Percentiles rank a stretch among this genome's conserved stretches.
These are phyloP conservation scores for Abscondita cerata DNA, from an alignment of 2,888 invertebrate species.

Conservation along the genomic window DNA sequence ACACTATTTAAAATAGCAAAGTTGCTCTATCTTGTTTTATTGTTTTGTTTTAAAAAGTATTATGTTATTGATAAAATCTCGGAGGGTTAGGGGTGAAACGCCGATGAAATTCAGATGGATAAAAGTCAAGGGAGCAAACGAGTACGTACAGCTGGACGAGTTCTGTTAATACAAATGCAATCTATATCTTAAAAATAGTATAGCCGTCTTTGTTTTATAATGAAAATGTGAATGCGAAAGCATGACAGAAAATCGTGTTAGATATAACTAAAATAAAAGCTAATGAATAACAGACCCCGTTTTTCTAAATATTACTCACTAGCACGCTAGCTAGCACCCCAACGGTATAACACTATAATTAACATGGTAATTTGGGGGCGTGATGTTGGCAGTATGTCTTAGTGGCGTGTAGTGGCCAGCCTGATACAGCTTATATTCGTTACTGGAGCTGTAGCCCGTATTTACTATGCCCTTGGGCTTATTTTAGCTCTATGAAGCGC, in stretches of 20 bases:
- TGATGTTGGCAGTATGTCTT: conserved; percentile 58
- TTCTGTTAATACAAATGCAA: no score
- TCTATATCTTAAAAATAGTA: no score
- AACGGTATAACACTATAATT: conserved; percentile 56
- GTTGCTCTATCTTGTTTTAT: no score
- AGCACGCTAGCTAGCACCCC: conserved; percentile 54
- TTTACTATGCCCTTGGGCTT: conserved; percentile 45
- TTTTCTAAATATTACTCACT: conserved; percentile 51
- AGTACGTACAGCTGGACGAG: no score
- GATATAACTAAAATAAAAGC: conserved; percentile 43
- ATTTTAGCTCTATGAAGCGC: conserved; percentile 46
- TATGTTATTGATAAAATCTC: no score
- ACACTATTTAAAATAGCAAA: no score
- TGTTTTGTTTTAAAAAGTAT: no score
- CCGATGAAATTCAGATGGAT: no score
- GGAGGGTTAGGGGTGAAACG: no score
- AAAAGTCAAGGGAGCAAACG: no score
- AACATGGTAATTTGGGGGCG: conserved; percentile 61
- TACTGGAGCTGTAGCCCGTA: conserved; percentile 36
- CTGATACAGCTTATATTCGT: conserved; percentile 44
- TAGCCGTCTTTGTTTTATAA: conserved; percentile 9
- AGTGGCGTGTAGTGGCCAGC: conserved; percentile 60
- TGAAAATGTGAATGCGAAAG: conserved; percentile 21
- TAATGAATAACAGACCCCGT: conserved; percentile 54
- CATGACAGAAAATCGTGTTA: conserved; percentile 41